phyloP scores from a whole-genome alignment of 2,888 invertebrate species.

The Zhengitettix transpicula region DNA sequence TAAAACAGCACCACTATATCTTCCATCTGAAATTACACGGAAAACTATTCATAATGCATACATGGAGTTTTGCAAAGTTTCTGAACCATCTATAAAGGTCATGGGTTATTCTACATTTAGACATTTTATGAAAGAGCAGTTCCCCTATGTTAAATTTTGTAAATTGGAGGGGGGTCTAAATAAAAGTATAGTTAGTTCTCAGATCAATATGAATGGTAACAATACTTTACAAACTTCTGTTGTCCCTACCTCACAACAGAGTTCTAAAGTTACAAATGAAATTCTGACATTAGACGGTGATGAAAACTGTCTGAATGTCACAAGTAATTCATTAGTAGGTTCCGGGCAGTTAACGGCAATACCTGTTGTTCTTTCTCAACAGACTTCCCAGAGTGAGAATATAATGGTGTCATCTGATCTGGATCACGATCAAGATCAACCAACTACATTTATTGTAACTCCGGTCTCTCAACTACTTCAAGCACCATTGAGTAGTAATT shows the following conservation, averaged over 20 bases:
- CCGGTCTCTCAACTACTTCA: constrained; percentile 46
- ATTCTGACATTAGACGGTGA: not conserved
- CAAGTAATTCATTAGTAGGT: constrained; percentile 35
- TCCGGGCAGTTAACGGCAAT: constrained; percentile 39
- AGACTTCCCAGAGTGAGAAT: constrained; percentile 13
- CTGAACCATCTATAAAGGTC: constrained; percentile 51
- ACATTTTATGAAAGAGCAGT: constrained; percentile 66
- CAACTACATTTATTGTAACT: constrained; percentile 45
- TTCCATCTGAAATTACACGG: constrained; percentile 39
- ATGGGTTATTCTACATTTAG: constrained; percentile 70
- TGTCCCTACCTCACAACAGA: not conserved
- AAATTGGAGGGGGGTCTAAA: constrained; percentile 28
- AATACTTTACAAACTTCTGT: constrained; percentile 14
- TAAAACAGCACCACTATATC: constrained; percentile 25
- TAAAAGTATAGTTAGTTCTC: constrained; percentile 7
- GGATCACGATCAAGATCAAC: constrained; percentile 29
- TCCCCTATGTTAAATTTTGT: constrained; percentile 56
- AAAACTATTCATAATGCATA: constrained; percentile 61
- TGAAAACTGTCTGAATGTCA: not conserved
- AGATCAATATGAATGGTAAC: constrained; percentile 19
- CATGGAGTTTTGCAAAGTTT: constrained; percentile 51
- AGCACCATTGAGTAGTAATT: not conserved
- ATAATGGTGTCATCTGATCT: constrained; percentile 16
- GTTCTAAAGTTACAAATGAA: too few relatives aligned
- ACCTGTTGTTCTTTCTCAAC: constrained; percentile 40